phyloP scores from a whole-genome alignment of 2,113 vertebrate genomes.

The Camelus bactrianus region DNA sequence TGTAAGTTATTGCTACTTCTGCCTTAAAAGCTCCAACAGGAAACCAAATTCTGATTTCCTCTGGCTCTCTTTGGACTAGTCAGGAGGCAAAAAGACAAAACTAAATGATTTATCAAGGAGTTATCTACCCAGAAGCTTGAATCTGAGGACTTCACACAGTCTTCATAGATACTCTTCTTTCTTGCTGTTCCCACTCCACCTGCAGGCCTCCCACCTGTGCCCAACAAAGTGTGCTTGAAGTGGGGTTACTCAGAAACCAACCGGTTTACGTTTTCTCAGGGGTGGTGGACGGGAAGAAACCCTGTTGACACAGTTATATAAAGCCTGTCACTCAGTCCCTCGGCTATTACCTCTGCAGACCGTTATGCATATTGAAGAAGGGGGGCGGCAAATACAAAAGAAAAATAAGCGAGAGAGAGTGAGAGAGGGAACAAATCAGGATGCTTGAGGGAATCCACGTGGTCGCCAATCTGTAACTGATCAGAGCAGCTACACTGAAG shows the following conservation, averaged over 20 bases:
- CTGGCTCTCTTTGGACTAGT: neutral
- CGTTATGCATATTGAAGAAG: slow-evolving; percentile 79
- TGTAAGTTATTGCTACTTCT: slow-evolving; percentile 36
- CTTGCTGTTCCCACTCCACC: neutral
- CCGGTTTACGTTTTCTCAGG: slow-evolving; percentile 43
- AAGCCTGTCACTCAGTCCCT: slow-evolving; percentile 68
- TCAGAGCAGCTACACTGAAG: slow-evolving; percentile 73
- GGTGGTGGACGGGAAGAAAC: slow-evolving; percentile 63
- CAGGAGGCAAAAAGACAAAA: slow-evolving; percentile 26
- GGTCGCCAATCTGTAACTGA: slow-evolving; percentile 81
- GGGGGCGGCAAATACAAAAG: slow-evolving; percentile 79
- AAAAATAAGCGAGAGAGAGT: slow-evolving; percentile 70
- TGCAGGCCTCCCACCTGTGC: slow-evolving; percentile 65
- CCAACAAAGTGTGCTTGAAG: slow-evolving; percentile 6
- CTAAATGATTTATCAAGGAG: slow-evolving; percentile 9
- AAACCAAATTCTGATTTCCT: slow-evolving; percentile 37
- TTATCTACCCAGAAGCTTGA: neutral
- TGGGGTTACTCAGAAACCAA: slow-evolving; percentile 37
- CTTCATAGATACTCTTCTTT: slow-evolving; percentile 35
- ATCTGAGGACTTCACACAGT: neutral
- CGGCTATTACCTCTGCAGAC: slow-evolving; percentile 72
- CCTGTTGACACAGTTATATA: slow-evolving; percentile 72
- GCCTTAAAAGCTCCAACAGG: neutral
- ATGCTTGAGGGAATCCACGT: slow-evolving; percentile 79
- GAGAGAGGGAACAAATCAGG: slow-evolving; percentile 78